Evolutionary conservation across 2,797 vertebrate species (phyloP).

Genomic region (Luscinia luscinia): DNA sequence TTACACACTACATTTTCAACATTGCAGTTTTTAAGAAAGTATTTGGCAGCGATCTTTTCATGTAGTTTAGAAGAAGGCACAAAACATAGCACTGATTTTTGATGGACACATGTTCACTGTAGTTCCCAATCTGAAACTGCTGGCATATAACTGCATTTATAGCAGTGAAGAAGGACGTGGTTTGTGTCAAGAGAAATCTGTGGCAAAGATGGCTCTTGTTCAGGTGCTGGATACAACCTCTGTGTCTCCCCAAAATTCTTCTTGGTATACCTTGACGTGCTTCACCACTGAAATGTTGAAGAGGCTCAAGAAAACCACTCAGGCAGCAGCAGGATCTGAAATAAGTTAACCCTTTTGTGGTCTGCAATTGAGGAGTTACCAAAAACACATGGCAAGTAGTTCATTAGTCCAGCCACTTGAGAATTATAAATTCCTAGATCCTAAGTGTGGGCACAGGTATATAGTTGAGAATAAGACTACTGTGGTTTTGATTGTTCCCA

Average conservation of each 20-base stretch:
- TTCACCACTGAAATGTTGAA: not conserved
- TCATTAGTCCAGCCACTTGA: not conserved
- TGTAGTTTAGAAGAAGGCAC: not conserved
- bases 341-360: not conserved
- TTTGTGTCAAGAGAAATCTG: not conserved
- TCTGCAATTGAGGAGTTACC: not conserved
- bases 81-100: not conserved
- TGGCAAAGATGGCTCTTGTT: not conserved
- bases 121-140: not conserved
- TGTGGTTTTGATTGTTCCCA: not conserved
- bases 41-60: not conserved
- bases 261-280: not conserved
- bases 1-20: not conserved
- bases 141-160: not conserved
- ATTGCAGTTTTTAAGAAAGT: not conserved
- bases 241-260: not conserved
- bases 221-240: not conserved
- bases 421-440: not conserved
- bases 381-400: not conserved
- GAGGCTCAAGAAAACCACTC: not conserved
- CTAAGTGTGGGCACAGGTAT: not conserved
- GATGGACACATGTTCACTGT: not conserved
- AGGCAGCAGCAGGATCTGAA: not conserved
- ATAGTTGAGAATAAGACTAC: not conserved
- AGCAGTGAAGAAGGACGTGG: not conserved